A percentile compares a stretch with the other conserved stretches of the same genome.
phyloP scores from a whole-genome alignment of 2,797 vertebrate genomes.

The Pangasius krempfi region DNA sequence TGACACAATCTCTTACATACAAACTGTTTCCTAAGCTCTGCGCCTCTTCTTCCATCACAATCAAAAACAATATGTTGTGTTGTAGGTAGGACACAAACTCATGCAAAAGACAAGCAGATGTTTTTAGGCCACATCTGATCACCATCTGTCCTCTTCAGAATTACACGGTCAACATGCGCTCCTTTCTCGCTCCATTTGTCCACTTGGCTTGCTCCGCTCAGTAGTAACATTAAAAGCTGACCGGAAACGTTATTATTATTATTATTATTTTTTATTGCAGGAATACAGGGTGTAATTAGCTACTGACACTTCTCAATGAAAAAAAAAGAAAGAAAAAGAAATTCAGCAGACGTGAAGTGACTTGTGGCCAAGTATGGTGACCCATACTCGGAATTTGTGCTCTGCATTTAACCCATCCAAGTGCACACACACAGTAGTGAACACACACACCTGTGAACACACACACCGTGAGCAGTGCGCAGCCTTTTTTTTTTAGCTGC shows the following conservation, averaged over 20 bases:
- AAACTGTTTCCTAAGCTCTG: not conserved
- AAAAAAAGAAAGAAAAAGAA: not conserved
- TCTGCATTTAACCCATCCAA: too few relatives aligned
- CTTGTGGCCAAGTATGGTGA: too few relatives aligned
- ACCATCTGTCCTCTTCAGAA: constrained; percentile 15
- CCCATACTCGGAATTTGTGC: too few relatives aligned
- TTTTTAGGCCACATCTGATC: constrained; percentile 18
- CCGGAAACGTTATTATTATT: not conserved
- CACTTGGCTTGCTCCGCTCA: not conserved
- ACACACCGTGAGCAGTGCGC: too few relatives aligned
- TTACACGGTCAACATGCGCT: not conserved
- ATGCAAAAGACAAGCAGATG: constrained; percentile 21
- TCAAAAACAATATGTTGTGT: not conserved
- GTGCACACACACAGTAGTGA: too few relatives aligned
- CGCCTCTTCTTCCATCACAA: not conserved
- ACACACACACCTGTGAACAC: too few relatives aligned
- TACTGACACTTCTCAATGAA: not conserved
- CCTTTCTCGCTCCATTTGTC: not conserved
- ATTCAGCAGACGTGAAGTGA: not conserved
- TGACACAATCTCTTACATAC: not conserved
- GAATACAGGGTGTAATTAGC: not conserved
- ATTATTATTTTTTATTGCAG: not conserved
- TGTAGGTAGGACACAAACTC: constrained; percentile 15
- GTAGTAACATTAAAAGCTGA: not conserved
- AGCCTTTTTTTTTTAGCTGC: too few relatives aligned